These are phyloP conservation scores for Ennomos quercinarius DNA, from an alignment of 2,888 invertebrate genomes.

Conservation along the genomic window DNA sequence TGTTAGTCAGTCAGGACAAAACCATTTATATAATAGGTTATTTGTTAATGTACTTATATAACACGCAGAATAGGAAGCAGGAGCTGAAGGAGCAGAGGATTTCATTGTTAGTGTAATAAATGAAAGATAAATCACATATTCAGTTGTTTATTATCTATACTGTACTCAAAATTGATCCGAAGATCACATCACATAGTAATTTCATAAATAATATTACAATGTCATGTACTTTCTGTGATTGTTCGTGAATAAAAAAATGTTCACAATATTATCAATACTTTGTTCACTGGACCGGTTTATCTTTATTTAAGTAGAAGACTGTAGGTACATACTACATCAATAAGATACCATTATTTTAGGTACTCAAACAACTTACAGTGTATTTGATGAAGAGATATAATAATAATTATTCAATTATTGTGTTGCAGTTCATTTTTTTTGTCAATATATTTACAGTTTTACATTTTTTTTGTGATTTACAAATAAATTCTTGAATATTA, in stretches of 20 bases:
- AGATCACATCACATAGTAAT: slow-evolving; percentile 91
- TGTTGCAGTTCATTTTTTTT: slow-evolving; percentile 84
- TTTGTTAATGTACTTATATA: no score
- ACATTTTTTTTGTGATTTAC: slow-evolving; percentile 86
- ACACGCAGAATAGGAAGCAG: no score
- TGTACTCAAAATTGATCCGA: slow-evolving; percentile 91
- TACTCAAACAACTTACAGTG: slow-evolving; percentile 83
- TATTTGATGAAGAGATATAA: slow-evolving; percentile 81
- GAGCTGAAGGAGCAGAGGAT: no score
- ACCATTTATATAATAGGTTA: no score
- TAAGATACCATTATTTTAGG: slow-evolving; percentile 77
- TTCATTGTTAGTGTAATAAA: slow-evolving; percentile 41
- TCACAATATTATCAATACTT: slow-evolving; percentile 84
- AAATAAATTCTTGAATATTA: slow-evolving; percentile 86
- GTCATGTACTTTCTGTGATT: slow-evolving; percentile 85
- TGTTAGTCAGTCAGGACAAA: no score
- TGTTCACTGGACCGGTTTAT: slow-evolving; percentile 85
- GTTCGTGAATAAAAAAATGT: slow-evolving; percentile 85
- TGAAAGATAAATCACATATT: slow-evolving; percentile 86
- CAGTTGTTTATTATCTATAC: slow-evolving; percentile 90
- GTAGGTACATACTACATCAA: slow-evolving; percentile 77
- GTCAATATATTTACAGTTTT: slow-evolving; percentile 86
- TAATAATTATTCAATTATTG: slow-evolving; percentile 75
- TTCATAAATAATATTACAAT: slow-evolving; percentile 87
- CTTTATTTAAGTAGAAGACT: slow-evolving; percentile 77